Evolutionary conservation across 1,140 invertebrate genomes (phyloP).

Genomic region (Phthorimaea operculella): DNA sequence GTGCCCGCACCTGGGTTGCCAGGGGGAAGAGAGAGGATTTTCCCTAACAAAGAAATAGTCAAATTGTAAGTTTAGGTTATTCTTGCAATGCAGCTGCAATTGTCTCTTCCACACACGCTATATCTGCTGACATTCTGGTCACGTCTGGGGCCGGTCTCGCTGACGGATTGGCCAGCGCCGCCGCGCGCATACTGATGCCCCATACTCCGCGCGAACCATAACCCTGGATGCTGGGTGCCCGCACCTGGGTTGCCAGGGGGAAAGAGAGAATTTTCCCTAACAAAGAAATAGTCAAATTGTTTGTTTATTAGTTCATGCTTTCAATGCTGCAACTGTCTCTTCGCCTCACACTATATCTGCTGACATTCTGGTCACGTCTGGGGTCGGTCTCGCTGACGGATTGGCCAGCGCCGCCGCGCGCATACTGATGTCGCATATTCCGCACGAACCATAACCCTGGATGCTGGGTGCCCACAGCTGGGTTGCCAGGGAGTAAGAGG

Average conservation of each 20-base stretch:
- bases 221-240: slow-evolving; percentile 9
- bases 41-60: no score
- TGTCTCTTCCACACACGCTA: no score
- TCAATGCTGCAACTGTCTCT: background rate
- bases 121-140: slow-evolving; percentile 16
- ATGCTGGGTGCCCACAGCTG: no score
- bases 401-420: slow-evolving; percentile 20
- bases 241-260: no score
- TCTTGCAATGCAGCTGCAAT: no score
- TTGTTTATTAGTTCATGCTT: no score
- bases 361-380: slow-evolving; percentile 23
- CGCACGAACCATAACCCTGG: slow-evolving; percentile 31
- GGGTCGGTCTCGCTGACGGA: slow-evolving; percentile 27
- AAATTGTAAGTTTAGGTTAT: no score
- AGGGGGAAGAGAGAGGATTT: no score
- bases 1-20: no score
- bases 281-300: no score
- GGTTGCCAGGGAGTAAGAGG: no score
- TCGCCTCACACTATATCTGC: background rate
- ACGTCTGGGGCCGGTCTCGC: slow-evolving; percentile 24
- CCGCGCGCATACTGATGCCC: slow-evolving; percentile 26
- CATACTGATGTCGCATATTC: slow-evolving; percentile 29
- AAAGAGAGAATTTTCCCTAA: no score
- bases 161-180: slow-evolving; percentile 27
- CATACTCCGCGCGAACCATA: slow-evolving; percentile 34